Conservation (phyloP, 2,888 invertebrate species). For the Chaetogeoica ovagalla region DNA sequence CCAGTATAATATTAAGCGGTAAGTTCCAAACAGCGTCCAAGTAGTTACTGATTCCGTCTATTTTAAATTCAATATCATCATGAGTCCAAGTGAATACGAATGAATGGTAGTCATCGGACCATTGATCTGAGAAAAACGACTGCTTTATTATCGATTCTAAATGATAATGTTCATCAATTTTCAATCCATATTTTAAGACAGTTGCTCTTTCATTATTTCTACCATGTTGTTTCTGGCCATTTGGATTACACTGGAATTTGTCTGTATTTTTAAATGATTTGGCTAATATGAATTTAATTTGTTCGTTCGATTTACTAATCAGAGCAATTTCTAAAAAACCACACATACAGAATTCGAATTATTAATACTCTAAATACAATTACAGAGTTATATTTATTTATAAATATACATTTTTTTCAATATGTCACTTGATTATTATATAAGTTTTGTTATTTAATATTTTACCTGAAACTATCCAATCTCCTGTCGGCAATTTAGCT, state of each 20-base stretch:
- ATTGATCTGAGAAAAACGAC: background rate
- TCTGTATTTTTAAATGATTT: constrained; percentile 7
- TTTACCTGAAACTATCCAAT: constrained; percentile 78
- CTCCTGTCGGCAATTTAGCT: constrained; percentile 74
- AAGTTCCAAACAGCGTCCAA: constrained; percentile 5
- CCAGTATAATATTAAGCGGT: constrained; percentile 23
- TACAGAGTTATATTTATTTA: background rate
- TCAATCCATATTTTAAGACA: constrained; percentile 32
- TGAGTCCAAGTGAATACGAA: constrained; percentile 11
- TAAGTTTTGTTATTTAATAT: background rate
- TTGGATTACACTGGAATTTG: constrained; percentile 16
- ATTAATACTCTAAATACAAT: background rate
- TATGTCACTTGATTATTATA: background rate
- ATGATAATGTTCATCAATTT: constrained; percentile 22
- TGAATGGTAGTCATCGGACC: constrained; percentile 26
- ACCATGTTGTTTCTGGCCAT: too few species aligned
- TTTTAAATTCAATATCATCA: constrained; percentile 18
- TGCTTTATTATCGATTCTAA: background rate
- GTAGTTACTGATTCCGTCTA: constrained; percentile 11
- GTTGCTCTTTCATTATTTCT: constrained; percentile 1
- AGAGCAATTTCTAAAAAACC: constrained; percentile 30
- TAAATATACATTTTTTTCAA: background rate
- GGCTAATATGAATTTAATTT: constrained; percentile 33
- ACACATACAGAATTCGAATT: background rate
- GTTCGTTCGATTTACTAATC: constrained; percentile 34